Percentiles rank a stretch among this genome's conserved stretches.
Evolutionary conservation across 2,888 invertebrate genomes (phyloP).

Genomic region (Melipona bicolor): DNA sequence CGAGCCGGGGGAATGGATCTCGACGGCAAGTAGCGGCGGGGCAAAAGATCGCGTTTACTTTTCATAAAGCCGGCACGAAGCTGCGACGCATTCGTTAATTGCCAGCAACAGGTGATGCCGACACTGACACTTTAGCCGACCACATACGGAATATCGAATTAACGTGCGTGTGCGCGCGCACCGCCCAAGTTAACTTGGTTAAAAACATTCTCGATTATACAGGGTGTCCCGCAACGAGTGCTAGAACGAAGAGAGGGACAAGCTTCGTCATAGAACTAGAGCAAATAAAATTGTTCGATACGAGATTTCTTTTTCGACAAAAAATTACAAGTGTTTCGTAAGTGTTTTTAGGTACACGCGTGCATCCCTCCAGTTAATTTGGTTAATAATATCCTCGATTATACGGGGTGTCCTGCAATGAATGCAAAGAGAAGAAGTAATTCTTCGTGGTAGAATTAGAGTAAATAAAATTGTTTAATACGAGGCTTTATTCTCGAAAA

Average conservation of each 20-base stretch:
- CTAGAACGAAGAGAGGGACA: not conserved
- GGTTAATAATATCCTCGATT: slow-evolving; percentile 59
- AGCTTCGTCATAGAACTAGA: too few relatives aligned
- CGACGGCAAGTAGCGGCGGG: slow-evolving; percentile 16
- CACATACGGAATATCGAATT: slow-evolving; percentile 64
- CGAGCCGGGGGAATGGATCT: not conserved
- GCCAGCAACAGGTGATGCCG: slow-evolving; percentile 78
- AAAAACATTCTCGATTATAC: slow-evolving; percentile 57
- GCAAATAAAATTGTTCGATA: too few relatives aligned
- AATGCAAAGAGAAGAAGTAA: not conserved
- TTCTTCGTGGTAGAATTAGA: too few relatives aligned
- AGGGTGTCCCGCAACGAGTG: slow-evolving; percentile 16
- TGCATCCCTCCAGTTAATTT: slow-evolving; percentile 37
- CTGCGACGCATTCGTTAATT: slow-evolving; percentile 74
- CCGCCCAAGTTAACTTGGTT: slow-evolving; percentile 46
- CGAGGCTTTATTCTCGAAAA: not conserved
- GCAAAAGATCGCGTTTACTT: slow-evolving; percentile 58
- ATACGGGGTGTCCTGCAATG: slow-evolving; percentile 22
- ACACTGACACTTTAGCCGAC: slow-evolving; percentile 58
- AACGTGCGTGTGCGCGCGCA: slow-evolving; percentile 28
- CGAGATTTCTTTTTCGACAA: too few relatives aligned
- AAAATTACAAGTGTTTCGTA: too few relatives aligned
- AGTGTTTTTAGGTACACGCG: not conserved
- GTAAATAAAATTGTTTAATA: not conserved
- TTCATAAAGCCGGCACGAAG: slow-evolving; percentile 58